A percentile compares a stretch with the other conserved stretches of the same genome.
phyloP scores from a whole-genome alignment of 2,888 invertebrate genomes.

The Lordiphosa fenestrarum region DNA sequence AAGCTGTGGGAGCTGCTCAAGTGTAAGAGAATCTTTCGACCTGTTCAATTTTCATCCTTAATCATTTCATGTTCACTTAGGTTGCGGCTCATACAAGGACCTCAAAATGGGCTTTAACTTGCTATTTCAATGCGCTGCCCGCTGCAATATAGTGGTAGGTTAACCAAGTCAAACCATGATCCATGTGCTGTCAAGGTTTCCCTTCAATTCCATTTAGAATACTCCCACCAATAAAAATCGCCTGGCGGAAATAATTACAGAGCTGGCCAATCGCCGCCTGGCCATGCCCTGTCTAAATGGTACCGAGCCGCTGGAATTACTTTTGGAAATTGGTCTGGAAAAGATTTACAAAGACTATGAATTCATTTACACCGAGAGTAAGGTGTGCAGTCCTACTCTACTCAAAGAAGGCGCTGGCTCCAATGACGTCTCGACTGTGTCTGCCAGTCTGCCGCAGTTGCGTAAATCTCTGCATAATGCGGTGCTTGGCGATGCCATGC shows the following conservation, averaged over 20 bases:
- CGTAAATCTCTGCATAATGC: slow-evolving; percentile 78
- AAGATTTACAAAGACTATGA: slow-evolving; percentile 79
- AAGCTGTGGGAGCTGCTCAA: slow-evolving; percentile 79
- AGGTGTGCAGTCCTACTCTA: slow-evolving; percentile 76
- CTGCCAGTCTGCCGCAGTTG: slow-evolving; percentile 62
- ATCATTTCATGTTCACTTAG: slow-evolving; percentile 39
- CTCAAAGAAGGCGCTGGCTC: slow-evolving; percentile 32
- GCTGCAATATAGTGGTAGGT: slow-evolving; percentile 78
- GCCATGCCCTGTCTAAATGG: slow-evolving; percentile 79
- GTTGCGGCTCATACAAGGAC: slow-evolving; percentile 77
- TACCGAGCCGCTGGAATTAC: slow-evolving; percentile 78
- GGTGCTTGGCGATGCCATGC: slow-evolving; percentile 50
- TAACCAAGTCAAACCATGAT: no score
- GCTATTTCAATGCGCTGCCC: slow-evolving; percentile 78
- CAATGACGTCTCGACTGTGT: slow-evolving; percentile 10
- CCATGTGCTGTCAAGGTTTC: background rate
- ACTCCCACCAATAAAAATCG: slow-evolving; percentile 79
- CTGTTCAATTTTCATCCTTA: background rate
- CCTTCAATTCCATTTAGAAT: slow-evolving; percentile 58
- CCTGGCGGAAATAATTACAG: slow-evolving; percentile 79
- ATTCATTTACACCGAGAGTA: slow-evolving; percentile 78
- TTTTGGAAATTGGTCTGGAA: slow-evolving; percentile 80
- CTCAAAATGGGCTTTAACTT: slow-evolving; percentile 76
- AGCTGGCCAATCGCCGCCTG: slow-evolving; percentile 78
- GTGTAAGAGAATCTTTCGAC: slow-evolving; percentile 48